A percentile compares a stretch with the other conserved stretches of the same genome.
These are phyloP conservation scores for Podocnemis expansa DNA, from an alignment of 2,113 vertebrate species.

Conservation along the genomic window DNA sequence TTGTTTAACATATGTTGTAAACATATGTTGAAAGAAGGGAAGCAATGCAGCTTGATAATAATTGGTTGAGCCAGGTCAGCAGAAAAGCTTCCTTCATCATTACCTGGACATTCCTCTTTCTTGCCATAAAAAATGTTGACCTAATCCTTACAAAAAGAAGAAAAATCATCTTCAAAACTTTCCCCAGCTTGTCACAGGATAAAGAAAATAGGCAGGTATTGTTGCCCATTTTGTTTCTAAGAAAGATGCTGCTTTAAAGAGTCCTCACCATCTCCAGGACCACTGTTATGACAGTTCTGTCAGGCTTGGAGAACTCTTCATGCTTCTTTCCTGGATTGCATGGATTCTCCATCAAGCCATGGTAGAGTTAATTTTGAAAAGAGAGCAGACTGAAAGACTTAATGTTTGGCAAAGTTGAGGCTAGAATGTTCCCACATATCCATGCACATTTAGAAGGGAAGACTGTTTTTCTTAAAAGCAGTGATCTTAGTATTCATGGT, in stretches of 20 bases:
- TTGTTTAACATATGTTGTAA: slow-evolving; percentile 29
- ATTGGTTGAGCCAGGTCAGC: neutral
- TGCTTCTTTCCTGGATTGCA: slow-evolving; percentile 52
- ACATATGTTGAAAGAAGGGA: slow-evolving; percentile 22
- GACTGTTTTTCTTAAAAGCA: slow-evolving; percentile 13
- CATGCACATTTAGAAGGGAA: slow-evolving; percentile 69
- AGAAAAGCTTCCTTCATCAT: neutral
- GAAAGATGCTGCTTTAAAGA: slow-evolving; percentile 44
- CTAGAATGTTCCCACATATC: slow-evolving; percentile 72
- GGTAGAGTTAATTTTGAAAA: slow-evolving; percentile 75
- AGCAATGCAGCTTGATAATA: neutral
- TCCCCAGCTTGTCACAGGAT: neutral
- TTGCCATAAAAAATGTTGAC: neutral
- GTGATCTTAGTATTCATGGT: slow-evolving; percentile 68
- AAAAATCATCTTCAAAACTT: neutral
- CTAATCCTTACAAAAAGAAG: neutral
- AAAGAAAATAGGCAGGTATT: neutral
- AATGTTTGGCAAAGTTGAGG: slow-evolving; percentile 67
- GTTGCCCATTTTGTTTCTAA: slow-evolving; percentile 30
- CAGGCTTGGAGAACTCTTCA: slow-evolving; percentile 38
- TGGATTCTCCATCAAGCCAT: slow-evolving; percentile 44
- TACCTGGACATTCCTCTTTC: neutral
- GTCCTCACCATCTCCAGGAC: slow-evolving; percentile 57
- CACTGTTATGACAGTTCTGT: slow-evolving; percentile 59
- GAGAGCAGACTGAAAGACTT: slow-evolving; percentile 67